Conservation (phyloP, 2,888 invertebrate genomes). For the Stenichneumon culpator region DNA sequence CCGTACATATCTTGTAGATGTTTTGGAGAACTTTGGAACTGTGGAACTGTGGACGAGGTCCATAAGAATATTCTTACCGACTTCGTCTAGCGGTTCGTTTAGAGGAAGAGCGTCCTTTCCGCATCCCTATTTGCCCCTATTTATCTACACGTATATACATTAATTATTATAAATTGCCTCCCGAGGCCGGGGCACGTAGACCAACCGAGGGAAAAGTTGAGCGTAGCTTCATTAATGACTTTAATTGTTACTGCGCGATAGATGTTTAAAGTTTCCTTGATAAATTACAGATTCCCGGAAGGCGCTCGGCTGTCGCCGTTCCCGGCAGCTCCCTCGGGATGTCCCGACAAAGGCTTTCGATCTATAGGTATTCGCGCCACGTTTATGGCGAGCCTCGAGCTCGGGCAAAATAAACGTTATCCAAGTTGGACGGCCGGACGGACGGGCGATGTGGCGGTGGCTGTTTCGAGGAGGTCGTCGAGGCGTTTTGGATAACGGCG, state of each 20-base stretch:
- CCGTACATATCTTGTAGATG: too few relatives aligned
- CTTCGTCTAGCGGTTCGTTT: too few relatives aligned
- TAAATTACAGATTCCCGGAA: conserved; percentile 51
- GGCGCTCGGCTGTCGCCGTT: conserved; percentile 10
- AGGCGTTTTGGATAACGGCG: conserved; percentile 24
- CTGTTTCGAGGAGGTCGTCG: not conserved
- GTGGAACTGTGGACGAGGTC: too few relatives aligned
- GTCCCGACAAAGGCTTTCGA: not conserved
- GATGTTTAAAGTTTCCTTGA: conserved; percentile 49
- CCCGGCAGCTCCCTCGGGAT: conserved; percentile 27
- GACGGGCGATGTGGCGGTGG: not conserved
- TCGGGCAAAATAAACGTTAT: conserved; percentile 33
- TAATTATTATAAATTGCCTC: not conserved
- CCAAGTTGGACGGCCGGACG: conserved; percentile 32
- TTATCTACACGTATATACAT: not conserved
- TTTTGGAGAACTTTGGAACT: too few relatives aligned
- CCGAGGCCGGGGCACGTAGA: not conserved
- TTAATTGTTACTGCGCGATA: conserved; percentile 42
- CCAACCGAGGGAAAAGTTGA: conserved; percentile 4
- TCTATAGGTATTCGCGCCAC: not conserved
- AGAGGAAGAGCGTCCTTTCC: too few relatives aligned
- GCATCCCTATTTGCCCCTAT: too few relatives aligned
- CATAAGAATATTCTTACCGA: too few relatives aligned
- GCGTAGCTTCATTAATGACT: conserved; percentile 49
- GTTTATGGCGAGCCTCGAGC: not conserved